Evolutionary conservation across 2,113 vertebrate genomes (phyloP).

Genomic region (Sinocyclocheilus anshuiensis): DNA sequence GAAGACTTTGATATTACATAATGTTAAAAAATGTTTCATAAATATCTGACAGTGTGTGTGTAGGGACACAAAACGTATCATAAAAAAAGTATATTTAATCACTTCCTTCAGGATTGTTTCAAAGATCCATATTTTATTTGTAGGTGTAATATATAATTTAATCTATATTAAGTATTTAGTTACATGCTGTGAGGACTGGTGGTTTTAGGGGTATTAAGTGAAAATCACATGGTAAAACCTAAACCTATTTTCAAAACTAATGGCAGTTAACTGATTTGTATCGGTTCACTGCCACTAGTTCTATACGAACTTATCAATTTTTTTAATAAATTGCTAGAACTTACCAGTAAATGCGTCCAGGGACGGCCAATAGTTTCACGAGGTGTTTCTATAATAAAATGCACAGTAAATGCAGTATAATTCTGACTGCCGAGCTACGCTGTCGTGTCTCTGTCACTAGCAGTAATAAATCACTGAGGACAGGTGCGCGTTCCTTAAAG

Average conservation of each 20-base stretch:
- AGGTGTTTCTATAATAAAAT: background rate
- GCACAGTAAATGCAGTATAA: background rate
- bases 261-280: too few species aligned
- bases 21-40: background rate
- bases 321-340: background rate
- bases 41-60: background rate
- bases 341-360: slow-evolving; percentile 11
- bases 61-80: background rate
- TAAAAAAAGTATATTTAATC: background rate
- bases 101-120: background rate
- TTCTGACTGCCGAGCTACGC: background rate
- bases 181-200: too few species aligned
- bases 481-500: slow-evolving; percentile 39
- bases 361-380: background rate
- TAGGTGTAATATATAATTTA: too few species aligned
- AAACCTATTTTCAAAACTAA: too few species aligned
- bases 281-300: background rate
- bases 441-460: background rate
- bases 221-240: too few species aligned
- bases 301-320: background rate
- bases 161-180: too few species aligned
- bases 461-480: slow-evolving; percentile 54
- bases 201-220: too few species aligned
- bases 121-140: background rate
- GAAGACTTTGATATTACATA: background rate